phyloP scores from a whole-genome alignment of 64 coral and sea anemone species.

The Catalaphyllia jardinei region DNA sequence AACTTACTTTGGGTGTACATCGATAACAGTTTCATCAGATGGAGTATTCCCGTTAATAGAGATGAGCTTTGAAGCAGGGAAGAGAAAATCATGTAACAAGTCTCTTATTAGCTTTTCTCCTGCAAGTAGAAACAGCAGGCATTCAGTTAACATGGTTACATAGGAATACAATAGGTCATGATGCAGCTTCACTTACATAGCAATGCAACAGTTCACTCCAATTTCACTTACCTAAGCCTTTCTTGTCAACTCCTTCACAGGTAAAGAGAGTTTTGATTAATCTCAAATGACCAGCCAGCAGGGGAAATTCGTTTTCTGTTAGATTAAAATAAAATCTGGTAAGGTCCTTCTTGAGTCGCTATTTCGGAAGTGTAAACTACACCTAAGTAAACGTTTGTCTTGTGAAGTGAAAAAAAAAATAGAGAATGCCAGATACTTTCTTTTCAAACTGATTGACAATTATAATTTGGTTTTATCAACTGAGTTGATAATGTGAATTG shows the following conservation, averaged over 20 bases:
- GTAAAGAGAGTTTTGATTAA: constrained; percentile 82
- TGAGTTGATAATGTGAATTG: too few relatives aligned
- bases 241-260: constrained; percentile 89
- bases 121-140: constrained; percentile 2
- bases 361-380: too few relatives aligned
- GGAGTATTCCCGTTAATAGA: constrained; percentile 81
- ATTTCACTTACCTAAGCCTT: constrained; percentile 55
- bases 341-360: too few relatives aligned
- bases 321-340: not conserved
- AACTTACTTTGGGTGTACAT: constrained; percentile 92
- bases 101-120: constrained; percentile 73
- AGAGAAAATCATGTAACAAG: constrained; percentile 89
- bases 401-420: too few relatives aligned
- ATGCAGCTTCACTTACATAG: not conserved
- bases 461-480: too few relatives aligned
- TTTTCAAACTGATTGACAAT: too few relatives aligned
- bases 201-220: too few relatives aligned
- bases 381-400: too few relatives aligned
- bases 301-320: constrained; percentile 71
- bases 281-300: constrained; percentile 86
- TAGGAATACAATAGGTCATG: too few relatives aligned
- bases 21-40: constrained; percentile 70
- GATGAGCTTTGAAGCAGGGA: constrained; percentile 91
- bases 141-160: too few relatives aligned
- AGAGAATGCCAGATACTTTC: too few relatives aligned